These are phyloP conservation scores for Trissolcus basalis DNA, from an alignment of 1,140 invertebrate species.

Conservation along the genomic window DNA sequence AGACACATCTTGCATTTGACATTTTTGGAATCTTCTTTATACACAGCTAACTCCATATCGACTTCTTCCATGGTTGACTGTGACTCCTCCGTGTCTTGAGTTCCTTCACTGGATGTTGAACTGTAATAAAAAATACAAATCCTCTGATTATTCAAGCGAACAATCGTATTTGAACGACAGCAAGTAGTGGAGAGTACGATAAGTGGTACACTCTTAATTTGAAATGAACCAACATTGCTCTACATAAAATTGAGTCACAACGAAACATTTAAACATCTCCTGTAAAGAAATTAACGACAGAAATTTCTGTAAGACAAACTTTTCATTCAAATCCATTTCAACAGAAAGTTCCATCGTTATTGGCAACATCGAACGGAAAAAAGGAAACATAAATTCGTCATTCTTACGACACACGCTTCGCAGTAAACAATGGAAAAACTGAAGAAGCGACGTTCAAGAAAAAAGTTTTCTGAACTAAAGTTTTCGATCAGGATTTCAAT, in stretches of 20 bases:
- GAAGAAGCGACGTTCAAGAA: slow-evolving; percentile 34
- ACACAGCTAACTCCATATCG: slow-evolving; percentile 67
- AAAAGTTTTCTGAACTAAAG: slow-evolving; percentile 47
- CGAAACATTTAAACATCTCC: no score
- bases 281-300: no score
- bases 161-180: no score
- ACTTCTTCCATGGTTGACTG: slow-evolving; percentile 75
- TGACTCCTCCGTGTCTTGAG: slow-evolving; percentile 75
- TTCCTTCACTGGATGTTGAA: slow-evolving; percentile 75
- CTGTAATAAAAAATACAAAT: slow-evolving; percentile 54
- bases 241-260: no score
- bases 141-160: not conserved
- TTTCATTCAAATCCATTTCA: no score
- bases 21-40: slow-evolving; percentile 67
- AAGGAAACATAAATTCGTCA: slow-evolving; percentile 26
- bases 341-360: no score
- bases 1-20: slow-evolving; percentile 74
- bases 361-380: not conserved
- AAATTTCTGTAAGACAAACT: no score
- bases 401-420: slow-evolving; percentile 32
- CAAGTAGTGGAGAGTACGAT: no score
- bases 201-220: no score
- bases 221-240: no score
- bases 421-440: slow-evolving; percentile 29
- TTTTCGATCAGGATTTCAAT: slow-evolving; percentile 47